Conservation (phyloP, 2,888 invertebrate species). For the Aporophyla nigra region DNA sequence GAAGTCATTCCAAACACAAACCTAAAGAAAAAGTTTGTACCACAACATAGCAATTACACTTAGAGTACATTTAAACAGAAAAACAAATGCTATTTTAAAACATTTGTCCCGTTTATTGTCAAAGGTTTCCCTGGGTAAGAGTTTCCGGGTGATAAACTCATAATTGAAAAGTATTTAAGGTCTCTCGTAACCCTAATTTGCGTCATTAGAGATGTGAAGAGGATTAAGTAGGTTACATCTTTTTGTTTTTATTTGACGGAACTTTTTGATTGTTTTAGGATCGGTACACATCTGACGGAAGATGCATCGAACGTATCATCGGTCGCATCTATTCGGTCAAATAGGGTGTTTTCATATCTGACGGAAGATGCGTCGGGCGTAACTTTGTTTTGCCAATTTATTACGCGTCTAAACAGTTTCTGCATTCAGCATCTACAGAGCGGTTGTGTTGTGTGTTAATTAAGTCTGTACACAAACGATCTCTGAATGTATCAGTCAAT, state of each 20-base stretch:
- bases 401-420: too few species aligned
- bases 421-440: too few species aligned
- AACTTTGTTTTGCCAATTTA: too few species aligned
- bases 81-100: constrained; percentile 38
- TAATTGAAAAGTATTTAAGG: constrained; percentile 67
- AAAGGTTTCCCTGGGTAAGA: constrained; percentile 39
- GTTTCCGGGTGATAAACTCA: constrained; percentile 61
- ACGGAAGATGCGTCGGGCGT: too few species aligned
- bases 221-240: constrained; percentile 40
- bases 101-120: constrained; percentile 38
- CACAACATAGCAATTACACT: not conserved
- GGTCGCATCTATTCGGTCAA: too few species aligned
- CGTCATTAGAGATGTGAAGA: constrained; percentile 61
- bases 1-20: not conserved
- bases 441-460: too few species aligned
- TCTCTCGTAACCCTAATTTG: constrained; percentile 63
- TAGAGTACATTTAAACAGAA: constrained; percentile 8
- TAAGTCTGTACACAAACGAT: too few species aligned
- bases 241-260: constrained; percentile 31
- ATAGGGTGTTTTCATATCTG: too few species aligned
- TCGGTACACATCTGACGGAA: too few species aligned
- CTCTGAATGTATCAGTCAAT: too few species aligned
- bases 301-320: too few species aligned
- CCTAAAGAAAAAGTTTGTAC: not conserved
- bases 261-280: not conserved